Evolutionary conservation across 2,888 invertebrate species (phyloP), one percentile per base, ranked within the genome.

Genomic region (Scotopteryx bipunctaria): DNA sequence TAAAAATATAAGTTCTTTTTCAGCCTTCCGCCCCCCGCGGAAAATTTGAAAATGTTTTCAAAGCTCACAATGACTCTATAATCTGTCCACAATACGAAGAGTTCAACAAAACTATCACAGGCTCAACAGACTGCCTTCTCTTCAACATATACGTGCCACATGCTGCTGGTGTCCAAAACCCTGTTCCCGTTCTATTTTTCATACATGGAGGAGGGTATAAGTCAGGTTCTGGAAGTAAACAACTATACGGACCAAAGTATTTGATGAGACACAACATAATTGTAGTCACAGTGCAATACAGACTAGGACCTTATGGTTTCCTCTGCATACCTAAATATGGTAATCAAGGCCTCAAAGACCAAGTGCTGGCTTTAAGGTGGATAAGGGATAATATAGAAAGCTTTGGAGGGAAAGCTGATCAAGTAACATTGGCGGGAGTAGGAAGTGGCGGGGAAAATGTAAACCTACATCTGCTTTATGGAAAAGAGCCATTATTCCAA

Each of bases 121-220:
- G 91, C 71, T 33, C 79, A 13, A 78, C 91, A 49, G 91, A 92
- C 63, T 94, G 94, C 50, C 81, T 94, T 0, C 91, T 90, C 55
- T 64, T 94, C 3, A 94, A 94, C 67, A 88, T 94, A 0, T 94
- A 91, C 66, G 89, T 92, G 1, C 92, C 92, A 1, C 62, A 66
- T 27, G 41, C 23, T 5, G 43, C 53, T 2, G 48, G 38, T 1
- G 11, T 19, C 4, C 29, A 47, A 8, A 47, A 50, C 5, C 32
- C 35, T 5, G 40, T 71, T 3, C 75, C 81, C 1, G 76, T 81
- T 1, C 45, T 79, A 13, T 66, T 78, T 2, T 77, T 68, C 66
- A 71, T 79, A 29, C 60, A 76, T 23, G 78, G 78, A 2, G 77
- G 77, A 3, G 63, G 63, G 0, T 75, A 75, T 15, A 44, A 55